Base-by-base conservation (phyloP, 2,797 vertebrate genomes). In the Mormyrus proboscirostris region DNA sequence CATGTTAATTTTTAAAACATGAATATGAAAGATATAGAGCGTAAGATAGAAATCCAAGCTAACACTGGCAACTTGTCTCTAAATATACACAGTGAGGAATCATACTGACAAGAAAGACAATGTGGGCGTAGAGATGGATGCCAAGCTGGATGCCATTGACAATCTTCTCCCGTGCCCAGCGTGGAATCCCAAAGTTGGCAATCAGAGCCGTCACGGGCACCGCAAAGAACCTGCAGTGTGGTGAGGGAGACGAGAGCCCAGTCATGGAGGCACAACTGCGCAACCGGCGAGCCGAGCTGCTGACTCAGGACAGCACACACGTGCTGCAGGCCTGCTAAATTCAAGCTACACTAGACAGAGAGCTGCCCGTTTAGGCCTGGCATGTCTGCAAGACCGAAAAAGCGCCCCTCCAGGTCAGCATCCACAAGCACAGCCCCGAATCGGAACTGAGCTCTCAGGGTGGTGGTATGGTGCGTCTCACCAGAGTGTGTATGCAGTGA, bases 101-200 rank as follows among this genome's bases (percentile, higher is more conserved):
- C 79, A 65, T 86, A 59, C 89, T 50, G 16, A 89, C 87, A 38
- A 90, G 95, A 92, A 99, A 99, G 88, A 98, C 97, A 0, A 97
- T 95, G 33, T 99, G 97, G 14, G 98, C 97, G 1, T 99, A 98
- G 89, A 99, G 95, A 92, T 98, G 97, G 89, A 97, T 98, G 55
- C 97, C 98, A 41, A 98, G 94, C 93, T 98, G 98, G 91, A 98
- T 98, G 65, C 97, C 97, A 1, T 99, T 99, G 83, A 99, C 97
- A 2, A 99, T 98, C 95, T 99, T 99, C 95, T 99, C 98, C 33
- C 98, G 95, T 10, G 97, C 97, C 98, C 98, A 98, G 44, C 97
- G 97, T 22, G 98, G 97, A 92, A 99, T 99, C 89, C 97, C 97
- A 3, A 98, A 98, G 95, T 98, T 98, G 91, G 98, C 97, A 1